phyloP scores from a whole-genome alignment of 2,113 vertebrate genomes.

The Atlantisia rogersi region DNA sequence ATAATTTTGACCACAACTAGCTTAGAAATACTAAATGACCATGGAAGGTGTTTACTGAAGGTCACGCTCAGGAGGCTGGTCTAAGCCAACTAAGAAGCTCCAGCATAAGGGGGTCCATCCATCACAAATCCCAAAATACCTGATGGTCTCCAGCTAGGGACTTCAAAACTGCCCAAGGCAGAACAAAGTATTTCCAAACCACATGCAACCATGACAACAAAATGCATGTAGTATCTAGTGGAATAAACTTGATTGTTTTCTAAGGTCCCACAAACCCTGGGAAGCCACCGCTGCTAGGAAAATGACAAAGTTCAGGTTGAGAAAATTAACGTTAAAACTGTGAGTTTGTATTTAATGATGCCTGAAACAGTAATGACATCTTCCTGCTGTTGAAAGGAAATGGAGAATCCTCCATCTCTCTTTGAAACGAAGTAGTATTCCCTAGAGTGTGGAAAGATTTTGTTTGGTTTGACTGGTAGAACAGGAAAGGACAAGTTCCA shows the following conservation, averaged over 20 bases:
- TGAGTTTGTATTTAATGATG: not conserved
- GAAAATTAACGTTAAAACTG: not conserved
- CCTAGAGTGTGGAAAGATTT: not conserved
- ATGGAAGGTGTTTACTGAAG: not conserved
- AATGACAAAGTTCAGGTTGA: not conserved
- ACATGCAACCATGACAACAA: fast-evolving
- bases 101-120: not conserved
- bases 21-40: not conserved
- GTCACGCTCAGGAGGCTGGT: not conserved
- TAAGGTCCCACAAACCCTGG: not conserved
- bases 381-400: not conserved
- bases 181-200: not conserved
- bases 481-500: constrained; percentile 1
- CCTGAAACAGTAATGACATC: not conserved
- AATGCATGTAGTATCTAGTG: not conserved
- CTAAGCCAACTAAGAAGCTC: not conserved
- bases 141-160: not conserved
- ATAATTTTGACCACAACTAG: not conserved
- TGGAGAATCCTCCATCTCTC: not conserved
- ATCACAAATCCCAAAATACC: not conserved
- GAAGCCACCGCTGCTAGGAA: not conserved
- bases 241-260: not conserved
- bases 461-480: not conserved
- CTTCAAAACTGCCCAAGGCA: not conserved
- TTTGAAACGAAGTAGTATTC: not conserved